phyloP scores from a whole-genome alignment of 1,140 invertebrate genomes.

The Drosophila persimilis region DNA sequence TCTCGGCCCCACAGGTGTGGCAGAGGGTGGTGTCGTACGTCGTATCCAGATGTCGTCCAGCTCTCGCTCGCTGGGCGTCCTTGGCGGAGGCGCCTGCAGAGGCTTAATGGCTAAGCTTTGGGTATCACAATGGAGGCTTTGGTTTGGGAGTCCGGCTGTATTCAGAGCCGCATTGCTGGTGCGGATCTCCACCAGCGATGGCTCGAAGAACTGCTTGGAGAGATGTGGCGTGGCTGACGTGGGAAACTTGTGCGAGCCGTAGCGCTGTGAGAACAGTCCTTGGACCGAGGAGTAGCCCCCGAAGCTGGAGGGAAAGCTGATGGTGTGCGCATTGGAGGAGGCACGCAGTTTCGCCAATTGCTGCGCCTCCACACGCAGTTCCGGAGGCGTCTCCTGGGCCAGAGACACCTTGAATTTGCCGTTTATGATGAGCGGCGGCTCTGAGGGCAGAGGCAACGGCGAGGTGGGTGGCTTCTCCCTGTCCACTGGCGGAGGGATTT shows the following conservation, averaged over 20 bases:
- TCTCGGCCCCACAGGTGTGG: slow-evolving; percentile 5
- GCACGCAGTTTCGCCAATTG: slow-evolving; percentile 72
- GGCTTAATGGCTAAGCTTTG: slow-evolving; percentile 58
- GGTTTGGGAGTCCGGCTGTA: slow-evolving; percentile 38
- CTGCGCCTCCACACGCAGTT: slow-evolving; percentile 84
- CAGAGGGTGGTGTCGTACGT: slow-evolving; percentile 12
- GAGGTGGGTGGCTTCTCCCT: slow-evolving; percentile 10
- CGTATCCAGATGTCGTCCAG: slow-evolving; percentile 81
- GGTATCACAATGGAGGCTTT: slow-evolving; percentile 75
- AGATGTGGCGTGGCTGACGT: slow-evolving; percentile 85
- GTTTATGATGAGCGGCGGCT: slow-evolving; percentile 60
- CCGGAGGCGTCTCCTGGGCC: slow-evolving; percentile 83
- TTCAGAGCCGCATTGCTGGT: slow-evolving; percentile 87
- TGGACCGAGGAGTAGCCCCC: slow-evolving; percentile 85
- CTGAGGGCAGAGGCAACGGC: slow-evolving; percentile 38
- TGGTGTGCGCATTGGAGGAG: slow-evolving; percentile 85
- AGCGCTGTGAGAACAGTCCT: slow-evolving; percentile 82
- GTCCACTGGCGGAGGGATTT: not conserved
- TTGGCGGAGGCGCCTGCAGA: not conserved
- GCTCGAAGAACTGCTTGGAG: slow-evolving; percentile 91
- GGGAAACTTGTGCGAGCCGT: slow-evolving; percentile 70
- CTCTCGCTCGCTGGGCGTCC: slow-evolving; percentile 74
- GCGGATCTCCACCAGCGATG: slow-evolving; percentile 91
- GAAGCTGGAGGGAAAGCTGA: slow-evolving; percentile 86
- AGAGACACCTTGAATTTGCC: slow-evolving; percentile 80